Base-by-base conservation (phyloP, 2,888 invertebrate species). In the Synergus japonicus region DNA sequence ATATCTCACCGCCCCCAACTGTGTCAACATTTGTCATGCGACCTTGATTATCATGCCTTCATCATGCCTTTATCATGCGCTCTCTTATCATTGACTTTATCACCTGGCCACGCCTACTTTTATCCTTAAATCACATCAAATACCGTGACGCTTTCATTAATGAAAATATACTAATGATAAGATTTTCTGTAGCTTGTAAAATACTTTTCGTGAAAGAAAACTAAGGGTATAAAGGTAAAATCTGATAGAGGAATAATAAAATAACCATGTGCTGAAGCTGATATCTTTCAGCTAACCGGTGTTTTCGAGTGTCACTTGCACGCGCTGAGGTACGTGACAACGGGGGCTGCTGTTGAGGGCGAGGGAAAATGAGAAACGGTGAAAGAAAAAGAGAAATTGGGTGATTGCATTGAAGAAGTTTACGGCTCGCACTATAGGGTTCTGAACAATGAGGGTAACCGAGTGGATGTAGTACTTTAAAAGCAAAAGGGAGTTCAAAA, bases 241-340 rank as follows among this genome's bases (percentile, higher is more conserved):
- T 73, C 49, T n/a, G 29, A 73, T n/a, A 37, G n/a, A 49, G 37
- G 37, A 54, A 73, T 73, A 73, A 73, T 73, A 49, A 73, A 73
- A 54, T 73, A 73, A 73, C 49, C 37, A 46, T 49, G 37, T 37
- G 54, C 49, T 73, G 10, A 18, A 73, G 29, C 49, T 73, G 54
- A 73, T 49, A 49, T 37, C 37, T 41, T 29, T 54, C n/a, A 10
- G 65, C 43, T 43, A 64, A 37, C 37, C 65, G 29, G 73, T 54
- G 54, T 73, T 73, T 73, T 54, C 10, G n/a, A 73, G 73, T 73
- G 54, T 73, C 73, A 73, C 49, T 73, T 73, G 73, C 54, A 54
- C 37, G 37, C 37, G 29, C n/a, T 49, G 12, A 54, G 37, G 73
- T 73, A 54, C 73, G 54, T 54, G 54, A 54, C 15, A 41, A 73